These are phyloP conservation scores for Tenualosa ilisha DNA, from an alignment of 2,797 vertebrate species.

Conservation along the genomic window DNA sequence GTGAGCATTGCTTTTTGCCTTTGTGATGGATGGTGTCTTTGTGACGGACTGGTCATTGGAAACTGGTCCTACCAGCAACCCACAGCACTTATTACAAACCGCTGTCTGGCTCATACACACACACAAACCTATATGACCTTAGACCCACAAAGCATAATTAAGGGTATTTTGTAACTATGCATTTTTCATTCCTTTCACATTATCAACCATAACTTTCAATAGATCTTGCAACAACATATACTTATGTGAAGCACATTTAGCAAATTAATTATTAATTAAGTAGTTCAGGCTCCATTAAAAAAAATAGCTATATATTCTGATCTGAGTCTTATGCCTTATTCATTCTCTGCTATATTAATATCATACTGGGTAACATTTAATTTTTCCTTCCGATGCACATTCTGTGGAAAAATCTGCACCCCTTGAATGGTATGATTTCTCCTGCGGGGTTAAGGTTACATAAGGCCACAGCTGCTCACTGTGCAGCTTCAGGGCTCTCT, in stretches of 20 bases:
- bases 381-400: background rate
- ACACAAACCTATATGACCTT: background rate
- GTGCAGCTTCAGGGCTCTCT: background rate
- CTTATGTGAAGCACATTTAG: background rate
- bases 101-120: no score
- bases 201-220: background rate
- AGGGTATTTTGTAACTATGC: background rate
- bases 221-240: background rate
- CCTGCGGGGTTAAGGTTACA: background rate
- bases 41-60: no score
- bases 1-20: no score
- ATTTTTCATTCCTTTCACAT: background rate
- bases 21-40: no score
- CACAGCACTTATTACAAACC: no score
- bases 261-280: background rate
- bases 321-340: background rate
- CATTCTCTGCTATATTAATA: background rate
- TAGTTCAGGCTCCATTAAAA: background rate
- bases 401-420: background rate
- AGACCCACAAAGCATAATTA: background rate
- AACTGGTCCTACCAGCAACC: no score
- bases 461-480: background rate
- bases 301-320: background rate
- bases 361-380: background rate
- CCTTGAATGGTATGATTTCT: background rate